These are phyloP conservation scores for Pelochelys cantorii DNA, from an alignment of 2,797 vertebrate species.

Conservation along the genomic window DNA sequence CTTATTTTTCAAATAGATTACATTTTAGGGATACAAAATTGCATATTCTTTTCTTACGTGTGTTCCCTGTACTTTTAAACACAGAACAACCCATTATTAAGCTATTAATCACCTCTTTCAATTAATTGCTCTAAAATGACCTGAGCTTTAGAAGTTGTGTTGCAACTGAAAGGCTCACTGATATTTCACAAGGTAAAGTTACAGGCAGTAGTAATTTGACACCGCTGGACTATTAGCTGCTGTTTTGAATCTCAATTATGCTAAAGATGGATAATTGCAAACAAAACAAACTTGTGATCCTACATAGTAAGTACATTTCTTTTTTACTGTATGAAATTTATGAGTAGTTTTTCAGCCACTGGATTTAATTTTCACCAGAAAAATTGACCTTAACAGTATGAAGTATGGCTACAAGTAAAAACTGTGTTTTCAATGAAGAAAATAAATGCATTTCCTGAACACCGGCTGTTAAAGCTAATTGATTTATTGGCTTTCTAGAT, in stretches of 20 bases:
- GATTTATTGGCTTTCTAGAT: slow-evolving; percentile 93
- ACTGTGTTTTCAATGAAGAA: slow-evolving; percentile 82
- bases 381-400: slow-evolving; percentile 85
- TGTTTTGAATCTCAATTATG: slow-evolving; percentile 84
- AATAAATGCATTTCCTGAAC: slow-evolving; percentile 89
- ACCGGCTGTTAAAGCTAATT: slow-evolving; percentile 88
- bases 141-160: slow-evolving; percentile 71
- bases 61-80: slow-evolving; percentile 65
- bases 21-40: slow-evolving; percentile 74
- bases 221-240: slow-evolving; percentile 78
- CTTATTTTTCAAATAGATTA: slow-evolving; percentile 70
- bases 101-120: slow-evolving; percentile 85
- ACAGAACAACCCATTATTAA: slow-evolving; percentile 82
- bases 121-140: slow-evolving; percentile 83
- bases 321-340: slow-evolving; percentile 76
- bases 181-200: slow-evolving; percentile 81
- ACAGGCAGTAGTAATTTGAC: slow-evolving; percentile 78
- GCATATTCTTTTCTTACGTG: slow-evolving; percentile 62
- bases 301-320: slow-evolving; percentile 67
- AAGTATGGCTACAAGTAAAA: slow-evolving; percentile 84
- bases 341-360: slow-evolving; percentile 79
- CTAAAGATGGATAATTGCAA: slow-evolving; percentile 84
- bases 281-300: slow-evolving; percentile 83
- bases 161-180: slow-evolving; percentile 80
- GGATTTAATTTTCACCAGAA: slow-evolving; percentile 84